Evolutionary conservation across 2,888 invertebrate genomes (phyloP), one percentile per base, ranked within the genome.

Genomic region (Cheilosia impressa): DNA sequence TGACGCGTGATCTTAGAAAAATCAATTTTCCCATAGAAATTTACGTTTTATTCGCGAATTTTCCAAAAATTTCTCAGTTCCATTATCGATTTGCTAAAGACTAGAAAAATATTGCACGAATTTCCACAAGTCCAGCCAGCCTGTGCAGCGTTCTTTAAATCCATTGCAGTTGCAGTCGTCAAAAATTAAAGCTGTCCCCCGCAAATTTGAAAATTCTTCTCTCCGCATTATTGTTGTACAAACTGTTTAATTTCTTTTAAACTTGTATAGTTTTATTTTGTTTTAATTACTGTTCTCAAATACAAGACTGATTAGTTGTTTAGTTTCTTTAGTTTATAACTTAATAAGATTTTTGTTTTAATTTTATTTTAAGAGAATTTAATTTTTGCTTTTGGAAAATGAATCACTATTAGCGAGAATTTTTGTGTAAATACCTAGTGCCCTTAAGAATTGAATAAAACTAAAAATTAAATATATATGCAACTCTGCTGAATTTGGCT

Each of bases 291-390:
- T 79, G 81, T 81, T 77, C 45, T 73, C 72, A 76, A 85, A 85
- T 41, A 81, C 76, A 85, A 85, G 85, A 85, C 85, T 85, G 85
- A 85, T 85, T 85, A 85, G 85, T 85, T 85, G 58, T 85, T 85
- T 85, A 85, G 66, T 85, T 85, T 57, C 27, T 66, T 80, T 75
- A 47, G 52, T 65, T 79, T 79, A 69, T 58, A 38, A 53, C 71
- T 69, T 27, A 27, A 27, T 27, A 6, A 6, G 7, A 52, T 50
- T 34, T 45, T 65, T 69, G 38, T 50, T 76, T 58, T 55, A 34
- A 19, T 47, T 22, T 63, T 63, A 69, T n/a, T 38, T 19, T 55
- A 47, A 60, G 17, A 50, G 3, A 4, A 22, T 22, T 22, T 10
- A 3, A 24, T 50, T 47, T 22, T 50, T 10, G 4, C 3, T 50